These are phyloP conservation scores for Clarias batrachus DNA, from an alignment of 2,113 vertebrate genomes.

Conservation along the genomic window DNA sequence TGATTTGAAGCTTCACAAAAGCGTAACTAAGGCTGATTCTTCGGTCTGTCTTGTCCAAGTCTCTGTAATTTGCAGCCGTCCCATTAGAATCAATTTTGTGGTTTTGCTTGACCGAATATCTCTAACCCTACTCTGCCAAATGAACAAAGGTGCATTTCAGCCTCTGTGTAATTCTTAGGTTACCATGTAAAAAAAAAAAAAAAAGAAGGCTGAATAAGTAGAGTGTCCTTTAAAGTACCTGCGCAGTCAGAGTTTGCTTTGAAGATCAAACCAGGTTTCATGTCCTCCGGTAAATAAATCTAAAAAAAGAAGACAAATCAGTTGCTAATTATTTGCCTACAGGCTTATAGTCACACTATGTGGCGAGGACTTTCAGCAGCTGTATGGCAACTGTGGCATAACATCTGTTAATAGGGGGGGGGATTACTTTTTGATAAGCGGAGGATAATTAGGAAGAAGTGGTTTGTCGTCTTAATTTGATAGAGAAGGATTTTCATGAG, in stretches of 20 bases:
- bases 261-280: neutral
- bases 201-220: slow-evolving; percentile 16
- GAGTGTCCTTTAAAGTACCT: slow-evolving; percentile 9
- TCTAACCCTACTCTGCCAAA: neutral
- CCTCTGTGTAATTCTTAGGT: slow-evolving; percentile 3
- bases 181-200: slow-evolving; percentile 5
- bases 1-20: neutral
- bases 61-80: neutral
- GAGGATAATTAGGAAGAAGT: slow-evolving; percentile 28
- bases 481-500: slow-evolving; percentile 6
- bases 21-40: neutral
- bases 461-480: slow-evolving; percentile 35
- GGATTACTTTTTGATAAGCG: slow-evolving; percentile 43
- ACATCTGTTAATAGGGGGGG: slow-evolving; percentile 42
- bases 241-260: slow-evolving; percentile 1
- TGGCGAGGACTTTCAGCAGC: slow-evolving; percentile 6
- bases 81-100: neutral
- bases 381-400: slow-evolving; percentile 20
- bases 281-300: neutral
- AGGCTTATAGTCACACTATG: neutral
- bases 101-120: slow-evolving; percentile 13
- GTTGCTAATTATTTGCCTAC: slow-evolving; percentile 40
- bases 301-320: neutral
- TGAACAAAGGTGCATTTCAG: slow-evolving; percentile 36
- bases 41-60: neutral